Conservation (phyloP, 2,888 invertebrate genomes). For the Lasioglossum lativentre region DNA sequence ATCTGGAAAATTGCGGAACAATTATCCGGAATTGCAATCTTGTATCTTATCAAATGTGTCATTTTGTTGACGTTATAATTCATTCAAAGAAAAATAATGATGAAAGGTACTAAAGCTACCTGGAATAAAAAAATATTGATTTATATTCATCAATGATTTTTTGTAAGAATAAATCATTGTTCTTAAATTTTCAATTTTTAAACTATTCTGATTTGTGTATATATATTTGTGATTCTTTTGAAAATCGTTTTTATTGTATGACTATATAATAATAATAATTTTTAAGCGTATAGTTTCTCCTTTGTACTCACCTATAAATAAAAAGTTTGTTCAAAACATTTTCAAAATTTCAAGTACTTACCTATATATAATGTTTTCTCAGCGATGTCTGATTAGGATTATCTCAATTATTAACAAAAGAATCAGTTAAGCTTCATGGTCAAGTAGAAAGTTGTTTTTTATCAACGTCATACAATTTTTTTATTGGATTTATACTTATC, state of each 20-base stretch:
- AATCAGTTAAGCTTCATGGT: background rate
- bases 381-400: background rate
- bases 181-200: background rate
- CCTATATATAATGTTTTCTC: background rate
- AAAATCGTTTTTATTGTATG: background rate
- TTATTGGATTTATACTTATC: background rate
- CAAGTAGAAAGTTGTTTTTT: background rate
- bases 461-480: background rate
- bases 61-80: background rate
- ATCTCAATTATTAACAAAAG: background rate
- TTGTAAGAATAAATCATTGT: background rate
- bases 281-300: background rate
- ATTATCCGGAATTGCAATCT: background rate
- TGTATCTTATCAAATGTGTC: constrained; percentile 11
- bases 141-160: background rate
- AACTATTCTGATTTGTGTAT: background rate
- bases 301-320: background rate
- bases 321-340: background rate
- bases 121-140: background rate
- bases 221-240: background rate
- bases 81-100: background rate
- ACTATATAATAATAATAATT: background rate
- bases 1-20: background rate
- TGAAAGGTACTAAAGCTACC: background rate
- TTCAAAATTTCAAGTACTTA: background rate